Percentiles rank a stretch among this genome's conserved stretches.
Conservation (phyloP, 2,797 vertebrate species). For the Fratercula arctica region DNA sequence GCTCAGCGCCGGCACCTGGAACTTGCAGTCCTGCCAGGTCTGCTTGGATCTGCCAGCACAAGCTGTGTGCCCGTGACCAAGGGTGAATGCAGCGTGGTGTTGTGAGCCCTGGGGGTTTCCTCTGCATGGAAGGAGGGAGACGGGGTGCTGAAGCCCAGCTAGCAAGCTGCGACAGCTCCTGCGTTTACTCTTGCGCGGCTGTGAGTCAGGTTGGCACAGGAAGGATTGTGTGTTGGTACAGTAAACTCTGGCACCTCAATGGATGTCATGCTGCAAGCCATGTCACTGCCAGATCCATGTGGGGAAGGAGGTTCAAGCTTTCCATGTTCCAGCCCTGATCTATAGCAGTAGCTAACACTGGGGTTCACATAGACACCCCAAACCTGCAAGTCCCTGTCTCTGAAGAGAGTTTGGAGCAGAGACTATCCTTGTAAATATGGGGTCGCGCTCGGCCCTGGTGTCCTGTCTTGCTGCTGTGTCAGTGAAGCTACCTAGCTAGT, state of each 20-base stretch:
- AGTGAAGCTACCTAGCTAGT: not conserved
- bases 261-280: not conserved
- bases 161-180: not conserved
- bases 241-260: not conserved
- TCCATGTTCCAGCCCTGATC: not conserved
- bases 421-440: not conserved
- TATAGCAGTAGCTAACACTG: not conserved
- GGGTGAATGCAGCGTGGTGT: accelerated
- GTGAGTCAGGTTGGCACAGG: not conserved
- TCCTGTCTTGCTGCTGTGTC: not conserved
- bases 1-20: not conserved
- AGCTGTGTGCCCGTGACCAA: not conserved
- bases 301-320: not conserved
- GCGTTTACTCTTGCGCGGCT: not conserved
- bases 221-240: not conserved
- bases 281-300: not conserved
- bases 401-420: not conserved
- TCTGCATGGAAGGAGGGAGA: not conserved
- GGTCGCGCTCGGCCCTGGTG: accelerated
- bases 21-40: not conserved
- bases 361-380: not conserved
- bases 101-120: not conserved
- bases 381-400: not conserved
- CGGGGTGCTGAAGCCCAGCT: not conserved
- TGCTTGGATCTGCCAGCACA: not conserved